phyloP scores from a whole-genome alignment of 30 jellyfish, hydroid and myxozoan species.

The Mastigias papua region DNA sequence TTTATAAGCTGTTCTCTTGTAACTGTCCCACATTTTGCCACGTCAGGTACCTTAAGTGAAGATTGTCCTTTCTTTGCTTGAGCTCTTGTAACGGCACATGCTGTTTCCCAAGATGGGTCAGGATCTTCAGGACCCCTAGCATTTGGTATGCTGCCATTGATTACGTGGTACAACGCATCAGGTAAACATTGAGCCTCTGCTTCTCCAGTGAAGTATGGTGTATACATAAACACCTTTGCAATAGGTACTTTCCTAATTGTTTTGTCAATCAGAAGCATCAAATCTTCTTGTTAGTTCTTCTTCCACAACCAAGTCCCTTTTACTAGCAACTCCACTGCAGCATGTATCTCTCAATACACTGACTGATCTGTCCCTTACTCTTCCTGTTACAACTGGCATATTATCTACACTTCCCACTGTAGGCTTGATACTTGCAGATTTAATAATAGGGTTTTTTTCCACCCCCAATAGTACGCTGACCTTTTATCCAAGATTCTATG shows the following conservation, averaged over 20 bases:
- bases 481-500: constrained; percentile 13
- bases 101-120: constrained; percentile 55
- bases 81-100: constrained; percentile 34
- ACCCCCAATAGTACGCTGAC: constrained; percentile 57
- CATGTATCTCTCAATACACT: constrained; percentile 49
- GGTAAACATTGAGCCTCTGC: constrained; percentile 57
- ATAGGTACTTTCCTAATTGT: constrained; percentile 53
- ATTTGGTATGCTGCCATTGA: constrained; percentile 63
- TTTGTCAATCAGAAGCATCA: constrained; percentile 54
- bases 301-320: constrained; percentile 41
- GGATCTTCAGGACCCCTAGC: constrained; percentile 57
- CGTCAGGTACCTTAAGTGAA: constrained; percentile 40
- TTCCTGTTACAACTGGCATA: constrained; percentile 61
- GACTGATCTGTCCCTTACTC: constrained; percentile 58
- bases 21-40: constrained; percentile 41
- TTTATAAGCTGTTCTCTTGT: constrained; percentile 47
- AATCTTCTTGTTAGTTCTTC: constrained; percentile 39
- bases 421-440: constrained; percentile 13
- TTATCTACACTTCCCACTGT: constrained; percentile 34
- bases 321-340: constrained; percentile 47
- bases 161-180: constrained; percentile 56
- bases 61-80: constrained; percentile 57
- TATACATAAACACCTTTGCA: constrained; percentile 40
- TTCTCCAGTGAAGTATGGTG: constrained; percentile 49
- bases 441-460: constrained; percentile 28